Base-by-base conservation (phyloP, 2,113 vertebrate species). In the Fregata magnificens region DNA sequence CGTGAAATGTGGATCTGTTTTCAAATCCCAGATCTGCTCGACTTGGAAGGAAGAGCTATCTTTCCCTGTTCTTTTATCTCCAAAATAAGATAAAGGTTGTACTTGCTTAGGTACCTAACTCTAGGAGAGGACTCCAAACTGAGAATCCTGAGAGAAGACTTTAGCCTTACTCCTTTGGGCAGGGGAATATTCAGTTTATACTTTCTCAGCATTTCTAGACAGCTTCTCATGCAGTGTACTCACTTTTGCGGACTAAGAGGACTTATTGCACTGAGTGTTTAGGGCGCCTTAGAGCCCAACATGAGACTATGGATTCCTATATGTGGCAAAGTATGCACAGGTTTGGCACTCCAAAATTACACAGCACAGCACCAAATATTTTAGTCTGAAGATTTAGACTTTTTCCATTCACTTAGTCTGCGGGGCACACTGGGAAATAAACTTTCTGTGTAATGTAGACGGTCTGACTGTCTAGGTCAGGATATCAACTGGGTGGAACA, bases 291-390 rank as follows among this genome's bases (percentile, higher is more conserved):
- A 65, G 34, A 79, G 56, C 47, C 58, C 59, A 63, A 69, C 24
- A 45, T 8, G 24, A 73, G 49, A 31, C 55, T 40, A 10, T 6
- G 19, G 12, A 65, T 36, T 73, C 53, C 50, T 44, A 17, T 5
- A 31, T 2, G 10, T 13, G 12, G 53, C 44, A 53, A 85, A 59
- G 21, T 8, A 65, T 4, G 19, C 8, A 36, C 32, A 42, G 10
- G 14, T 50, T 45, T 44, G 49, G 69, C 31, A 69, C 47, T 45
- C 26, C 53, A 45, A 32, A 63, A 71, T 44, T n/a, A 45, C 8
- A 32, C 10, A 56, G 50, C 0, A 0, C 3, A 55, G 55, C 29
- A 65, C 45, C 40, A 56, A 4, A 2, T n/a, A 36, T 21, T 59
- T 69, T 24, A 78, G 59, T 15, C 26, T 66, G 29, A 78, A 82